Conservation (phyloP, 1,140 invertebrate genomes). For the Hyphantria cunea region DNA sequence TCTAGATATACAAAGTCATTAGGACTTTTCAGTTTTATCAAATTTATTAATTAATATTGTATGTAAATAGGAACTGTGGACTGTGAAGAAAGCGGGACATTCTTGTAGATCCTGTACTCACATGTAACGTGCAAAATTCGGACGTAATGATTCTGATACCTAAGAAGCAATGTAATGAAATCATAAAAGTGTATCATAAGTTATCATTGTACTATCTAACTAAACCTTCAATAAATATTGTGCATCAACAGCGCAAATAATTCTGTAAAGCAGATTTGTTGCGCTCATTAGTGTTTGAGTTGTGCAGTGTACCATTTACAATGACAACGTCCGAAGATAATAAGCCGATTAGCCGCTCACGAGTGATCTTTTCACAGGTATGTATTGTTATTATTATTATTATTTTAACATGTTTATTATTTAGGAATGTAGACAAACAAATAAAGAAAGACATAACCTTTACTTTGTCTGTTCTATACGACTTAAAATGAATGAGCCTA, state of each 20-base stretch:
- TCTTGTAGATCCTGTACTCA: no score
- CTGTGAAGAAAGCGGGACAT: no score
- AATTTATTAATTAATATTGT: no score
- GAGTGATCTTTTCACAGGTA: constrained; percentile 49
- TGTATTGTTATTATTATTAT: constrained; percentile 13
- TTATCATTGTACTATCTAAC: constrained; percentile 7
- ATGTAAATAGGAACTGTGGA: no score
- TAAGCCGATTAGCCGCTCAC: constrained; percentile 37
- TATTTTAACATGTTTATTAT: not conserved
- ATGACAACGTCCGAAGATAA: constrained; percentile 26
- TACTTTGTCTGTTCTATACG: no score
- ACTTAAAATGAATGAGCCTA: no score
- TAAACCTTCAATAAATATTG: constrained; percentile 9
- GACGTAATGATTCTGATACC: no score
- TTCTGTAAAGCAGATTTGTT: constrained; percentile 6
- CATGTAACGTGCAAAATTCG: no score
- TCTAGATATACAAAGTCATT: no score
- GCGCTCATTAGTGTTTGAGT: constrained; percentile 6
- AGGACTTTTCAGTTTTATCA: no score
- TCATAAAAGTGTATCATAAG: not conserved
- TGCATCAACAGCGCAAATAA: constrained; percentile 17
- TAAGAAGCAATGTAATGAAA: no score
- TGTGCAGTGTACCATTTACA: constrained; percentile 23
- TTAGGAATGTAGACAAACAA: not conserved
- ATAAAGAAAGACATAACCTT: not conserved